These are phyloP conservation scores for Hirtodrosophila duncani DNA, from an alignment of 2,888 invertebrate genomes.

Conservation along the genomic window DNA sequence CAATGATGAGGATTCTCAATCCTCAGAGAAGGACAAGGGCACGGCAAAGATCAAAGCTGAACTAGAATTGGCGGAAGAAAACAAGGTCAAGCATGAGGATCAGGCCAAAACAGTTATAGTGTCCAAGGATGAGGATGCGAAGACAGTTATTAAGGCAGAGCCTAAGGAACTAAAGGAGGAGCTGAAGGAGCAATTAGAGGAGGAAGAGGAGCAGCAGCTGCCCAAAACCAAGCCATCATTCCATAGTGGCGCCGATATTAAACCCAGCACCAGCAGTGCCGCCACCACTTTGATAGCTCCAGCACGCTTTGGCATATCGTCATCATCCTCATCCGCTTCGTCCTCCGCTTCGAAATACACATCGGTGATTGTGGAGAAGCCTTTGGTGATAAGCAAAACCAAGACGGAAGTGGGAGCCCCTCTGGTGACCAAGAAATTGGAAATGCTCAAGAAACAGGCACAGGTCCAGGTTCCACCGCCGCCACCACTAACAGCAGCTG, in stretches of 20 bases:
- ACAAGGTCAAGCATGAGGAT: conserved; percentile 6
- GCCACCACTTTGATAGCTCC: conserved; percentile 47
- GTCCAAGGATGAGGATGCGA: conserved; percentile 23
- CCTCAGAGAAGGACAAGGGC: conserved; percentile 72
- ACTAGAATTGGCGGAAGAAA: neutral
- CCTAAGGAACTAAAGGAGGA: conserved; percentile 45
- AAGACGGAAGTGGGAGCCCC: conserved; percentile 7
- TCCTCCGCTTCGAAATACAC: conserved; percentile 49
- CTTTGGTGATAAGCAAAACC: conserved; percentile 38
- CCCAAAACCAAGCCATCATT: conserved; percentile 27
- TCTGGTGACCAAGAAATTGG: conserved; percentile 10
- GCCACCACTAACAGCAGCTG: conserved; percentile 8
- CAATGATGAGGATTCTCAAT: conserved; percentile 77
- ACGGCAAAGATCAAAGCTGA: too few relatives aligned
- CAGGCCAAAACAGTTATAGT: conserved; percentile 11
- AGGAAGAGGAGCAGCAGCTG: conserved; percentile 40
- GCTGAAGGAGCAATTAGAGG: conserved; percentile 8
- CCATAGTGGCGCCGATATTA: conserved; percentile 40
- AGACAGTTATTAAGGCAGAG: conserved; percentile 26
- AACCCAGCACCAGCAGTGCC: too few relatives aligned
- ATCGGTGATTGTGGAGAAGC: conserved; percentile 73
- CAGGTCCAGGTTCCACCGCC: conserved; percentile 13
- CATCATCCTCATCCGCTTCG: conserved; percentile 6
- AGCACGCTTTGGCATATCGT: conserved; percentile 40
- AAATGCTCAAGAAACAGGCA: conserved; percentile 32